Evolutionary conservation across 2,113 vertebrate genomes (phyloP), one percentile per base, ranked within the genome.

Genomic region (Anarhynchus alexandrinus): DNA sequence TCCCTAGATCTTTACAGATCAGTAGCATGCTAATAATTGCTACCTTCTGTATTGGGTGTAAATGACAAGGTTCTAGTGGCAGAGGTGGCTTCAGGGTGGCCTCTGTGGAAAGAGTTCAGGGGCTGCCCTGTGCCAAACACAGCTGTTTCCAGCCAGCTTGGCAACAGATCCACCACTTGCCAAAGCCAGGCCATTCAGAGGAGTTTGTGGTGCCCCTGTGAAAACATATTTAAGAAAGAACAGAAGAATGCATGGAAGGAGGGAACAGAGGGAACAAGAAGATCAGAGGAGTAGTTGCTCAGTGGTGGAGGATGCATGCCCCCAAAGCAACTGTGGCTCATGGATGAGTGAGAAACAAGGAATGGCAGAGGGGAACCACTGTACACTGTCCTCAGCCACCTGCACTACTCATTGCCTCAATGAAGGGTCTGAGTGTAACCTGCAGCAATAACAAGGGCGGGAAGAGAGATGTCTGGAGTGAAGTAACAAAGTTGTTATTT

Each of bases 301-400:
- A 0, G 2, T 45, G 30, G 18, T 43, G 49, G 38, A 54, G 40
- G 25, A 9, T 6, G 15, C 58, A 38, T 2, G 1, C 4, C 18
- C 30, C 17, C 36, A 45, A 15, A 51, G 61, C 11, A 21, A 26
- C 65, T 36, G n/a, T 11, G 64, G 52, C 36, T 61, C 10, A 29
- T 7, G 12, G 26, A 19, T n/a, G 62, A 36, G 9, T 36, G 54
- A 72, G 49, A 59, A 61, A 36, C 20, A 43, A 12, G 18, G 42
- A 90, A 13, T 0, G 5, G n/a, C 43, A 47, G 32, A 42, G 36
- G n/a, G 27, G 51, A 73, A 38, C 16, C 20, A 23, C 32, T 42
- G 14, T 51, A 12, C 12, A 2, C 22, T 40, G 49, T 9, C 54
- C 16, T 55, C 30, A 54, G 2, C 30, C 11, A 9, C 20, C 45